Conservation (phyloP, 2,888 invertebrate genomes). For the Seira ritae region DNA sequence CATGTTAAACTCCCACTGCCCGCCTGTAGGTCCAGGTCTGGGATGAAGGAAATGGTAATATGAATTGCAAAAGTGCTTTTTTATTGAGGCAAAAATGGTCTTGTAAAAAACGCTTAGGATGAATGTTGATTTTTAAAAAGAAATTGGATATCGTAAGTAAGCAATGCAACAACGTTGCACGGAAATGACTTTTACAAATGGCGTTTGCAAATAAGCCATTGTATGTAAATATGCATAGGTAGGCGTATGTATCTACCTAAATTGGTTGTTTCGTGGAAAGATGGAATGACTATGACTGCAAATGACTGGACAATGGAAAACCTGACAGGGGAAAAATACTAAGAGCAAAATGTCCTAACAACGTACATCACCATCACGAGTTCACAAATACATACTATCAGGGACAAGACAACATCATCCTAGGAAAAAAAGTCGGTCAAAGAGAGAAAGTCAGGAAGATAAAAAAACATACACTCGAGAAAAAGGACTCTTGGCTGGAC, state of each 20-base stretch:
- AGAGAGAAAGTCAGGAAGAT: constrained; percentile 9
- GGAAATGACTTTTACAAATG: background rate
- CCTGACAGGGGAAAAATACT: background rate
- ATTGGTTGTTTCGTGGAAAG: background rate
- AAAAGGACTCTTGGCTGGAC: constrained; percentile 25
- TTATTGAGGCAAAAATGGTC: background rate
- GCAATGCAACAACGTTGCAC: no score
- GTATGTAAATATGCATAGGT: background rate
- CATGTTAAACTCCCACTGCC: background rate
- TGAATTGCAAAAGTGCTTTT: constrained; percentile 10
- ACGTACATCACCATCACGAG: background rate
- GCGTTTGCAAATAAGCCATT: background rate
- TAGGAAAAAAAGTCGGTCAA: constrained; percentile 29
- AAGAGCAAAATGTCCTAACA: background rate
- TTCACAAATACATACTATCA: background rate
- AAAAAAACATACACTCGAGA: background rate
- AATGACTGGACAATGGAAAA: background rate
- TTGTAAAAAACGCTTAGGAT: background rate
- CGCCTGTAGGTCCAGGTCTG: background rate
- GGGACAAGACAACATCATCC: background rate
- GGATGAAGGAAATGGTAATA: background rate
- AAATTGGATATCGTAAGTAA: background rate
- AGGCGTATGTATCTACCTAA: no score
- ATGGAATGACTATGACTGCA: background rate
- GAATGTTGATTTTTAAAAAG: background rate